These are phyloP conservation scores for Lates japonicus DNA, from an alignment of 2,797 vertebrate genomes.

Conservation along the genomic window DNA sequence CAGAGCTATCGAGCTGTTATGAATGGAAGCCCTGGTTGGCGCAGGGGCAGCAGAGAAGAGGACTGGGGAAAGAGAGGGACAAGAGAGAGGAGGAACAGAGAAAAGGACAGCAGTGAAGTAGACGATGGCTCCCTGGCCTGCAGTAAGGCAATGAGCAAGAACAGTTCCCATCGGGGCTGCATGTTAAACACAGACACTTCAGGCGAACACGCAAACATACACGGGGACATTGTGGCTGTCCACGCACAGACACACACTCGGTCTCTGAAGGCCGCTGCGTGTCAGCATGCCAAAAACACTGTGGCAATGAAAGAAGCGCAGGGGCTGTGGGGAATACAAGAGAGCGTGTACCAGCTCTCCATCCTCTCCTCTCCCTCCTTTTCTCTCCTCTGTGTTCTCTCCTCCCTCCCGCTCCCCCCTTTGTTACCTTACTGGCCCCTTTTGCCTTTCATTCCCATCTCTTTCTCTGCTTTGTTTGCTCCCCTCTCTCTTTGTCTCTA, in stretches of 20 bases:
- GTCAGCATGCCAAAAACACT: constrained; percentile 70
- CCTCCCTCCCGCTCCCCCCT: constrained; percentile 32
- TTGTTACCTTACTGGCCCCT: constrained; percentile 58
- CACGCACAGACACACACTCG: constrained; percentile 32
- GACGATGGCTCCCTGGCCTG: constrained; percentile 66
- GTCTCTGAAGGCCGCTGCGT: constrained; percentile 60
- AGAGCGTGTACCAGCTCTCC: constrained; percentile 50
- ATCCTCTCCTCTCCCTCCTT: constrained; percentile 54
- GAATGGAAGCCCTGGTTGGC: constrained; percentile 54
- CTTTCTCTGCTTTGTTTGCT: constrained; percentile 45
- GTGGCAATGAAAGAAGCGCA: constrained; percentile 60
- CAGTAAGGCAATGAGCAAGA: constrained; percentile 65
- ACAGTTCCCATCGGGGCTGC: constrained; percentile 69
- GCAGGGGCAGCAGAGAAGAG: constrained; percentile 40
- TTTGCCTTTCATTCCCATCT: constrained; percentile 55
- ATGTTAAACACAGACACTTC: constrained; percentile 69
- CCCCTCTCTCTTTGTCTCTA: constrained; percentile 41
- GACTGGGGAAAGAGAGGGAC: not conserved
- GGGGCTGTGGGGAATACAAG: constrained; percentile 70
- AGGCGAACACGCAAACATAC: constrained; percentile 58
- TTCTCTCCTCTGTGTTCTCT: constrained; percentile 45
- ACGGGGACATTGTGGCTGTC: constrained; percentile 34
- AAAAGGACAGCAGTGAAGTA: constrained; percentile 50
- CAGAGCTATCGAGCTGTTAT: constrained; percentile 56
- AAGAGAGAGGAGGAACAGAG: constrained; percentile 15